Percentiles rank a stretch among this genome's conserved stretches.
phyloP scores from a whole-genome alignment of 2,888 invertebrate genomes.

The Aspidiotus rigidus region DNA sequence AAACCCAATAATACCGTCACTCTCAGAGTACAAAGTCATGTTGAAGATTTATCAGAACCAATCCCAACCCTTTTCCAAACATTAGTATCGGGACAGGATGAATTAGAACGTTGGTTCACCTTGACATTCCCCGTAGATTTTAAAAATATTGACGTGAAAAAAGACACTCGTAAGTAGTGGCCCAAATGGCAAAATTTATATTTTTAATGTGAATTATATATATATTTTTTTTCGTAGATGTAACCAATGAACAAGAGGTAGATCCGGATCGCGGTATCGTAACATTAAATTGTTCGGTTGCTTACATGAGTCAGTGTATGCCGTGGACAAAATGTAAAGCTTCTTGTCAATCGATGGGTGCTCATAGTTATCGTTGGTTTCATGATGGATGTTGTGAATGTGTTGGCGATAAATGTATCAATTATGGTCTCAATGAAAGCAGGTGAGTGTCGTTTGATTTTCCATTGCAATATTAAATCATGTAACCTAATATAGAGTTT shows the following conservation, averaged over 20 bases:
- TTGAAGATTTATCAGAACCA: conserved; percentile 73
- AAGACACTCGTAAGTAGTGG: conserved; percentile 14
- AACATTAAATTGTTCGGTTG: conserved; percentile 82
- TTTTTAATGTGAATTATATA: background rate
- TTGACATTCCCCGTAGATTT: conserved; percentile 70
- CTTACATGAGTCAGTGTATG: conserved; percentile 81
- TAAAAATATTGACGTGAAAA: conserved; percentile 50
- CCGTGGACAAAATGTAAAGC: conserved; percentile 77
- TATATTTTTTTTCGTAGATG: conserved; percentile 34
- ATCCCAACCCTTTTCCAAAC: conserved; percentile 75
- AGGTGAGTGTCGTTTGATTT: conserved; percentile 46
- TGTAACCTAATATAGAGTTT: background rate
- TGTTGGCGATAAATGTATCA: conserved; percentile 75
- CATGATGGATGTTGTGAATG: conserved; percentile 93
- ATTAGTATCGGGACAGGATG: conserved; percentile 58
- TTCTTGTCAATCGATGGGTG: conserved; percentile 73
- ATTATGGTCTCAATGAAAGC: conserved; percentile 82
- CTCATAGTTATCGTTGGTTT: conserved; percentile 81
- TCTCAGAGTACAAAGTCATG: conserved; percentile 69
- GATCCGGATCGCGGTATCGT: conserved; percentile 41
- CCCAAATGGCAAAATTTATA: background rate
- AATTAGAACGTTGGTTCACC: conserved; percentile 70
- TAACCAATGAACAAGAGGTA: conserved; percentile 41
- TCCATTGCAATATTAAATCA: background rate
- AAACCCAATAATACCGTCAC: conserved; percentile 69